Evolutionary conservation across 2,888 invertebrate genomes (phyloP).

Genomic region (Alloplasta piceator): DNA sequence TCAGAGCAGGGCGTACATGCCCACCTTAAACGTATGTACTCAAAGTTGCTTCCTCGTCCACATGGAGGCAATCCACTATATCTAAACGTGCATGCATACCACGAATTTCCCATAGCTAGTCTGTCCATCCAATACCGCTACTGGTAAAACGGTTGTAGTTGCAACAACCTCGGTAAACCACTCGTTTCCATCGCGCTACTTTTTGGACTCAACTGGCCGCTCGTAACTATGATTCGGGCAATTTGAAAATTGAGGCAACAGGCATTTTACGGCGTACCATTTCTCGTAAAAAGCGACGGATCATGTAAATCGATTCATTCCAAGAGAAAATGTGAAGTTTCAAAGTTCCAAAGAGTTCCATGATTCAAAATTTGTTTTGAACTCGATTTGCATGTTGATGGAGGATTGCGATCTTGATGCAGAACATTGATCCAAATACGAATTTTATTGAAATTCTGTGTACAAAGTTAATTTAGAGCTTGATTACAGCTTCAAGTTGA

Average conservation of each 20-base stretch:
- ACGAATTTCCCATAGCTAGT: not conserved
- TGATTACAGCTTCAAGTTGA: too few relatives aligned
- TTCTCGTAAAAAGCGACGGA: too few relatives aligned
- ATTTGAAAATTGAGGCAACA: slow-evolving; percentile 25
- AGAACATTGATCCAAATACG: too few relatives aligned
- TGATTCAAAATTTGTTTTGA: not conserved
- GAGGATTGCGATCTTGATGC: too few relatives aligned
- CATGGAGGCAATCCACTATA: not conserved
- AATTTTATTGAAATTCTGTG: too few relatives aligned
- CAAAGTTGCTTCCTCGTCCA: not conserved
- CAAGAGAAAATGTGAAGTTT: not conserved
- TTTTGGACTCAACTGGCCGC: not conserved
- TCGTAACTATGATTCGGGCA: not conserved
- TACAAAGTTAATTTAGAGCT: too few relatives aligned
- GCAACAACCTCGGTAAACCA: slow-evolving; percentile 1
- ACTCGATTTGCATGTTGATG: not conserved
- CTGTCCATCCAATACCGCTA: slow-evolving; percentile 33
- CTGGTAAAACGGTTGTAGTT: slow-evolving; percentile 6
- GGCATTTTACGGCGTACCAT: slow-evolving; percentile 9
- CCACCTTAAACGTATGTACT: slow-evolving; percentile 9
- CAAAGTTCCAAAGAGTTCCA: not conserved
- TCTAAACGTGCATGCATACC: not conserved
- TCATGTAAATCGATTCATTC: not conserved
- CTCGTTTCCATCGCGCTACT: slow-evolving; percentile 13
- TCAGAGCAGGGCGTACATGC: slow-evolving; percentile 4